Conservation (phyloP, 2,888 invertebrate genomes). For the Rhamnusium bicolor region DNA sequence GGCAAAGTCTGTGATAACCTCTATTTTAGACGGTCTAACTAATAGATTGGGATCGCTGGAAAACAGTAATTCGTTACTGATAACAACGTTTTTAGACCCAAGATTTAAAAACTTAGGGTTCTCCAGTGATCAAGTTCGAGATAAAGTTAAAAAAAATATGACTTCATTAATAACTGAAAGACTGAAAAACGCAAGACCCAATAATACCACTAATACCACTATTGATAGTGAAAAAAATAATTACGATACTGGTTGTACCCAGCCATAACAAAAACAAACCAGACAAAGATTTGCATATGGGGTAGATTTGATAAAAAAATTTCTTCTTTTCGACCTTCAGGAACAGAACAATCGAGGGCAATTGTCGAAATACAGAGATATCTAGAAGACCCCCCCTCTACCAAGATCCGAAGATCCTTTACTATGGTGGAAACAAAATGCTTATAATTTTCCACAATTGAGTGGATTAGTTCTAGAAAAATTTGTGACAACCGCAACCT, state of each 20-base stretch:
- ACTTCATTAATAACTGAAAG: slow-evolving; percentile 15
- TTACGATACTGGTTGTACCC: neutral
- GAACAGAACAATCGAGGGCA: slow-evolving; percentile 38
- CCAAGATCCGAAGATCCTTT: slow-evolving; percentile 37
- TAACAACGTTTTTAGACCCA: slow-evolving; percentile 50
- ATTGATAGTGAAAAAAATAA: neutral
- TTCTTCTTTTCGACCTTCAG: slow-evolving; percentile 15
- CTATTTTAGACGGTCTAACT: slow-evolving; percentile 34
- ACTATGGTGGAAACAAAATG: slow-evolving; percentile 42
- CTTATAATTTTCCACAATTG: slow-evolving; percentile 42
- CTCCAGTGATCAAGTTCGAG: slow-evolving; percentile 17
- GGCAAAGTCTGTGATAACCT: slow-evolving; percentile 1
- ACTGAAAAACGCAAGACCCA: slow-evolving; percentile 9
- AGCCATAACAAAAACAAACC: neutral
- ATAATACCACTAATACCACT: neutral
- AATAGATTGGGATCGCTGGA: slow-evolving; percentile 46
- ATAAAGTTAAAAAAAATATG: slow-evolving; percentile 29
- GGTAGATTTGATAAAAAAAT: slow-evolving; percentile 31
- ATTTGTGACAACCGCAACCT: slow-evolving; percentile 39
- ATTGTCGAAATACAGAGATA: slow-evolving; percentile 47
- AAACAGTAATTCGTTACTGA: slow-evolving; percentile 39
- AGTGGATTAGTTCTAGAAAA: slow-evolving; percentile 34
- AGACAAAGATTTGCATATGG: slow-evolving; percentile 22
- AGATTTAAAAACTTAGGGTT: slow-evolving; percentile 50
- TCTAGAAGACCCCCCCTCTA: slow-evolving; percentile 39